Evolutionary conservation across 2,113 vertebrate species (phyloP).

Genomic region (Anas platyrhynchos): DNA sequence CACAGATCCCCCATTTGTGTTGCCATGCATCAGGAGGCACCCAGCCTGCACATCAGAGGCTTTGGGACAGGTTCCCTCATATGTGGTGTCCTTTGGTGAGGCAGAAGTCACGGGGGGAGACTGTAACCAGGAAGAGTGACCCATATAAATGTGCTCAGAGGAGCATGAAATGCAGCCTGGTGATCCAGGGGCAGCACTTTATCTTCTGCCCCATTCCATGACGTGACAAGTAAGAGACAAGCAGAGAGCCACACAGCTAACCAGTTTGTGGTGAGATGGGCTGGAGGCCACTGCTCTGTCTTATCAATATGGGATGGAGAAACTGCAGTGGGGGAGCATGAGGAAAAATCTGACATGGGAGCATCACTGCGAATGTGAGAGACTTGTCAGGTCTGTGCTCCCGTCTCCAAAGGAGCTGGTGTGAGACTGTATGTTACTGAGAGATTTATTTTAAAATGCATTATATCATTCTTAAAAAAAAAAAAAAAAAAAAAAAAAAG

Average conservation of each 20-base stretch:
- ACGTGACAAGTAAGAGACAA: not conserved
- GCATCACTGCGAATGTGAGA: conserved; percentile 5
- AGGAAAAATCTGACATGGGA: not conserved
- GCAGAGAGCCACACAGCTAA: fast-evolving
- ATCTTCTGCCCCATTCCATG: fast-evolving
- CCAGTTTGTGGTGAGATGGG: not conserved
- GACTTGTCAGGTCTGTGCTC: conserved; percentile 47
- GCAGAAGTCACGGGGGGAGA: not conserved
- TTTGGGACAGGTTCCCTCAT: not conserved
- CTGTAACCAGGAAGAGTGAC: not conserved
- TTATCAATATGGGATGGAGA: conserved; percentile 7
- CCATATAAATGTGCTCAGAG: not conserved
- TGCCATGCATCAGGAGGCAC: fast-evolving
- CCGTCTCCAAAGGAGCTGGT: conserved; percentile 23
- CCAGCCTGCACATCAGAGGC: not conserved
- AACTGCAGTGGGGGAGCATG: not conserved
- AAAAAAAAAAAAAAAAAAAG: not conserved
- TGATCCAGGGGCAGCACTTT: not conserved
- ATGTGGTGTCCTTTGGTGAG: not conserved
- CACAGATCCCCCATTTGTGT: not conserved
- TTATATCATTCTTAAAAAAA: conserved; percentile 1
- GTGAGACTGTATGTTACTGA: conserved; percentile 46
- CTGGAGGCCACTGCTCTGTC: not conserved
- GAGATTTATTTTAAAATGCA: conserved; percentile 45
- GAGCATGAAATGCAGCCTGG: not conserved